These are phyloP conservation scores for Marmota flaviventris DNA, from an alignment of 2,113 vertebrate genomes.

Conservation along the genomic window DNA sequence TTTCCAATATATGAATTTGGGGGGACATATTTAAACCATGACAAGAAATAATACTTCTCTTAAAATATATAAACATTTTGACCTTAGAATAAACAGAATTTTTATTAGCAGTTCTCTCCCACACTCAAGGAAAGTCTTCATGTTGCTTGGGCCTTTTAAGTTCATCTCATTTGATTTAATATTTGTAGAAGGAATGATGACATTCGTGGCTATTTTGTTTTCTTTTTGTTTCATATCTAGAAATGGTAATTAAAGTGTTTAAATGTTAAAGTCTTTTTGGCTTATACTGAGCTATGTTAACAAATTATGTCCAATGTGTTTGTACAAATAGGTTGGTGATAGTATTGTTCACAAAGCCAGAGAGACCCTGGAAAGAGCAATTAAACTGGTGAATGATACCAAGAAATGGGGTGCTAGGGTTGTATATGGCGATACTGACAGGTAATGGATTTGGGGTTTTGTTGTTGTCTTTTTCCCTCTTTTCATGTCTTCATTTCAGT, in stretches of 20 bases:
- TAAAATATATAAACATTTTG: not conserved
- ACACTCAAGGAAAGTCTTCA: constrained; percentile 16
- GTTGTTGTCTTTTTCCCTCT: constrained; percentile 46
- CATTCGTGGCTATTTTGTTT: not conserved
- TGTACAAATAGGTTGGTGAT: constrained; percentile 93
- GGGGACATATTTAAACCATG: not conserved
- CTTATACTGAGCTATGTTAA: constrained; percentile 36
- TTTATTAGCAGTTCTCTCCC: not conserved
- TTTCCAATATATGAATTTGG: not conserved
- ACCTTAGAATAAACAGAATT: not conserved
- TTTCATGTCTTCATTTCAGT: not conserved
- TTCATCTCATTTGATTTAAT: constrained; percentile 12
- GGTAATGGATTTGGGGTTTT: constrained; percentile 86
- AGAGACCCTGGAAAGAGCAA: constrained; percentile 98
- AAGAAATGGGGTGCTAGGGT: constrained; percentile 98
- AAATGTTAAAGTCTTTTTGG: constrained; percentile 28
- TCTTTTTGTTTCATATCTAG: constrained; percentile 59
- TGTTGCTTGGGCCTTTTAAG: constrained; percentile 26
- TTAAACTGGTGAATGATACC: constrained; percentile 97
- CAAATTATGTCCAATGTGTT: constrained; percentile 72
- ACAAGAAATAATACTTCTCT: not conserved
- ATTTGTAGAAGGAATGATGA: constrained; percentile 38
- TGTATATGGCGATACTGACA: constrained; percentile 99
- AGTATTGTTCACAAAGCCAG: constrained; percentile 99
- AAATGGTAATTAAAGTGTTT: constrained; percentile 60